These are phyloP conservation scores for Drosophila greeni DNA, from an alignment of 2,888 invertebrate species.

Conservation along the genomic window DNA sequence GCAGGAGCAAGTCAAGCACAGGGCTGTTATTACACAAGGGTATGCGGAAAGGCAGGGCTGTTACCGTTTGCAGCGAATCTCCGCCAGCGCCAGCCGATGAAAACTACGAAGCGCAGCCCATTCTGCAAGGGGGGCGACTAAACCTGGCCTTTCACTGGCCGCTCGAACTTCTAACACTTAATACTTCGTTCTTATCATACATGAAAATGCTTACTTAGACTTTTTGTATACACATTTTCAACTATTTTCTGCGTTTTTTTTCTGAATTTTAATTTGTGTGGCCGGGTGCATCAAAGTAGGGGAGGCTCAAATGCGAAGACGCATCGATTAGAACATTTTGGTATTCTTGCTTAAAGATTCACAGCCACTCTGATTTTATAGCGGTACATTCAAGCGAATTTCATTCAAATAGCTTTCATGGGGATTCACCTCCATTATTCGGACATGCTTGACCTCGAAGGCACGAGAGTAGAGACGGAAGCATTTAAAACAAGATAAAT, in stretches of 20 bases:
- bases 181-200: conserved; percentile 55
- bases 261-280: conserved; percentile 15
- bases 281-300: not conserved
- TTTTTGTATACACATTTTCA: conserved; percentile 67
- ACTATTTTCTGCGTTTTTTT: conserved; percentile 30
- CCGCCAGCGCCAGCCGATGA: conserved; percentile 59
- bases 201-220: conserved; percentile 65
- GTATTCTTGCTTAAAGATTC: not conserved
- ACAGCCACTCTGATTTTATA: not conserved
- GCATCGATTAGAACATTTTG: conserved; percentile 2
- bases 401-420: not conserved
- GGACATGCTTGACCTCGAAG: not conserved
- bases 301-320: not conserved
- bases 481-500: not conserved
- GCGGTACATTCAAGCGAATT: not conserved
- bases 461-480: no score
- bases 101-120: conserved; percentile 61
- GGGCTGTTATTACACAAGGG: conserved; percentile 69
- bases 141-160: conserved; percentile 43
- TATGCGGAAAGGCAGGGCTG: conserved; percentile 44
- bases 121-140: conserved; percentile 30
- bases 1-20: conserved; percentile 48
- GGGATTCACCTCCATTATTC: no score
- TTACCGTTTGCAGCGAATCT: conserved; percentile 56
- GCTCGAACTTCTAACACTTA: conserved; percentile 40